Evolutionary conservation across 1,140 invertebrate genomes (phyloP), one percentile per base, ranked within the genome.

Genomic region (Orius insidiosus): DNA sequence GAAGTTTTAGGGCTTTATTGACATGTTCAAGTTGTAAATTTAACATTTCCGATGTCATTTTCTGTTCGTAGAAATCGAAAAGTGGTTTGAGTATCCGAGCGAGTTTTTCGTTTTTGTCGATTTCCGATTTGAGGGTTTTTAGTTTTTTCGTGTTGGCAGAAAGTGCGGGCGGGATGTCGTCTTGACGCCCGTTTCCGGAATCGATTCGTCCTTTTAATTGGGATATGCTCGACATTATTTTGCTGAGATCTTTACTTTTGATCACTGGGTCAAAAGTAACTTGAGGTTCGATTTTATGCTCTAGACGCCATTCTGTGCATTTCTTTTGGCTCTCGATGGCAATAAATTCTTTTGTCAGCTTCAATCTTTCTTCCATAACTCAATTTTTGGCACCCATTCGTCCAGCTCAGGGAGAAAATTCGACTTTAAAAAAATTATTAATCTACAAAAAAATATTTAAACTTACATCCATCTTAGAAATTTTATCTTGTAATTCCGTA

Each of bases 301-400:
- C 31, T 2, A 49, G 35, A n/a, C 47, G 34, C 40, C 41, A 49
- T 13, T 44, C 34, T 14, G 14, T 37, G 15, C 43, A 14, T 13
- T 49, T 49, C 14, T 15, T 40, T 31, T 49, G 47, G 24, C 47
- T 49, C 16, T 49, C 35, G 8, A 49, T 14, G 2, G 32, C n/a
- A 11, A 49, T 31, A 13, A 44, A 33, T 33, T 47, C 35, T 44
- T 32, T 38, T 9, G 32, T 18, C 11, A 47, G 3, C 32, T 45
- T 44, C 30, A 19, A 36, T 19, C 33, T 46, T 15, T 43, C 49
- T 30, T 37, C 32, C 46, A 51, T 47, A 19, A 51, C 41, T 4
- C 7, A 8, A n/a, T 46, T 41, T 39, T 45, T 41, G 11, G 15
- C 15, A 39, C 13, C 49, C 48, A 49, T 9, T 45, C 35, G 8